Conservation (phyloP, 2,113 vertebrate genomes). For the Phrynosoma platyrhinos region DNA sequence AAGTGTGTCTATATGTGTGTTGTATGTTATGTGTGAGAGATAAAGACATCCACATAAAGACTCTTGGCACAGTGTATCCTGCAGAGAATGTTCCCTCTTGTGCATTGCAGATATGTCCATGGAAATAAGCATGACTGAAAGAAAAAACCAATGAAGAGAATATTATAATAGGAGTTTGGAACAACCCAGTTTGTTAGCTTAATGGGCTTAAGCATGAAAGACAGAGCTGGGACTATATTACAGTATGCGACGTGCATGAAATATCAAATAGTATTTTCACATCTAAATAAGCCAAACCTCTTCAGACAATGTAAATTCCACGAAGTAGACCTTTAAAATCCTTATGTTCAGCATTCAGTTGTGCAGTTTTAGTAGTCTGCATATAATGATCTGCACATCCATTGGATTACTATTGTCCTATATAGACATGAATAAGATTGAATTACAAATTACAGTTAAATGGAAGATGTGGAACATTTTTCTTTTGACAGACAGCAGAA, state of each 20-base stretch:
- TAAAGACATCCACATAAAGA: slow-evolving; percentile 26
- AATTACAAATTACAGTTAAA: slow-evolving; percentile 5
- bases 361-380: slow-evolving; percentile 38
- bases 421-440: neutral
- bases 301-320: slow-evolving; percentile 14
- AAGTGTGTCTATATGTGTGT: neutral
- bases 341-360: slow-evolving; percentile 15
- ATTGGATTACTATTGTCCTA: slow-evolving; percentile 8
- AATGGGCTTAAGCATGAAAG: slow-evolving; percentile 61
- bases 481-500: neutral
- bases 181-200: slow-evolving; percentile 55
- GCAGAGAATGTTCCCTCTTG: slow-evolving; percentile 3
- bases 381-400: slow-evolving; percentile 19
- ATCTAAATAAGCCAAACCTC: slow-evolving; percentile 32
- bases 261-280: slow-evolving; percentile 51
- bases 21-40: slow-evolving; percentile 1
- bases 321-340: slow-evolving; percentile 48
- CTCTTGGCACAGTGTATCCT: slow-evolving; percentile 10
- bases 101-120: slow-evolving; percentile 35
- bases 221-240: slow-evolving; percentile 46
- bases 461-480: neutral
- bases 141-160: slow-evolving; percentile 54
- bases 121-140: slow-evolving; percentile 63
- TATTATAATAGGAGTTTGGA: slow-evolving; percentile 50
- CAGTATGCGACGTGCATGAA: slow-evolving; percentile 40